Evolutionary conservation across 2,888 invertebrate genomes (phyloP).

Genomic region (Oscheius sp.): DNA sequence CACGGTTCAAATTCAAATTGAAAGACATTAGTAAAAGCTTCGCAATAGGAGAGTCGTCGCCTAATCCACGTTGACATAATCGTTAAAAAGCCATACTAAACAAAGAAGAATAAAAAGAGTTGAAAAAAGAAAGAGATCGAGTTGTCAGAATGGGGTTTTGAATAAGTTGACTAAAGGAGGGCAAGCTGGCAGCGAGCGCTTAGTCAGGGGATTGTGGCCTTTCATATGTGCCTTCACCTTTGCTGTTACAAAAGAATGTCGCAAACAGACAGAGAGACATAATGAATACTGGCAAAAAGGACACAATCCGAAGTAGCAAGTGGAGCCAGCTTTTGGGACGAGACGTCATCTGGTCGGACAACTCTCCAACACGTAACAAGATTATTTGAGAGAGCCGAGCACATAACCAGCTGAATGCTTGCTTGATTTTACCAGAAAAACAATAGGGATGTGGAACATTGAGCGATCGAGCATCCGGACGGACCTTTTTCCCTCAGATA

Average conservation of each 20-base stretch:
- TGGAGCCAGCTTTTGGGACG: too few relatives aligned
- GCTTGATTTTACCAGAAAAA: not conserved
- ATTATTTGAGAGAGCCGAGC: too few relatives aligned
- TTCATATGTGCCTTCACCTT: conserved; percentile 15
- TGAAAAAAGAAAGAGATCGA: not conserved
- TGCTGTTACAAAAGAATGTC: too few relatives aligned
- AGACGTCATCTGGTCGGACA: too few relatives aligned
- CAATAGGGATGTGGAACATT: not conserved
- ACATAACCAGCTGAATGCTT: too few relatives aligned
- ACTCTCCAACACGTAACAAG: too few relatives aligned
- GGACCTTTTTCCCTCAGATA: conserved; percentile 23
- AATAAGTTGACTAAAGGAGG: conserved; percentile 12
- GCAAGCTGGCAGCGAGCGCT: conserved; percentile 22
- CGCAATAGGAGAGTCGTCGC: conserved; percentile 20
- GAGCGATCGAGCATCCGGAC: conserved; percentile 17
- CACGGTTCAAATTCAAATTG: conserved; percentile 3
- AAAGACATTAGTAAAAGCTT: not conserved
- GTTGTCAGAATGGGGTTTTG: too few relatives aligned
- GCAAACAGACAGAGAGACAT: too few relatives aligned
- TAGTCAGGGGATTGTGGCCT: conserved; percentile 28
- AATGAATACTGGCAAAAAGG: too few relatives aligned
- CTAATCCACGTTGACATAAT: conserved; percentile 19
- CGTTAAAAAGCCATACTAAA: conserved; percentile 19
- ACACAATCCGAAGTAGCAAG: too few relatives aligned
- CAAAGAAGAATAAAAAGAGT: not conserved